Conservation (phyloP, 2,113 vertebrate species). For the Lichenostomus cassidix region DNA sequence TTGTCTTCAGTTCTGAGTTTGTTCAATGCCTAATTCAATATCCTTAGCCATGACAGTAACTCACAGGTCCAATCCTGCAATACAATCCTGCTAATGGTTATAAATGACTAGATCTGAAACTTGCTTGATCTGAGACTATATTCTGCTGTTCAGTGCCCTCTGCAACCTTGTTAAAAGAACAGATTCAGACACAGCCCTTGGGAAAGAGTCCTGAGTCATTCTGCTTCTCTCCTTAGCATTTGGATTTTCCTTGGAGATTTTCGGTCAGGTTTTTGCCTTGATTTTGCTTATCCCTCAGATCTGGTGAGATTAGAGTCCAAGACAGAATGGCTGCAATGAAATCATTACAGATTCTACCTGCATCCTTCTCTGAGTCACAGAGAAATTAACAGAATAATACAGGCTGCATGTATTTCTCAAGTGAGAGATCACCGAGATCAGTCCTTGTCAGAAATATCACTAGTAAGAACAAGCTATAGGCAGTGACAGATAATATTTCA, state of each 20-base stretch:
- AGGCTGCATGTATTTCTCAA: conserved; percentile 24
- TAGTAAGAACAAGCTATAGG: neutral
- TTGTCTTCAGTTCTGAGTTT: neutral
- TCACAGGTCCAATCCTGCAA: neutral
- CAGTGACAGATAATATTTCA: neutral
- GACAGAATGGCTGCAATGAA: conserved; percentile 15
- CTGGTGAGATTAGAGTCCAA: conserved; percentile 15
- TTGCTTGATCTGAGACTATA: neutral
- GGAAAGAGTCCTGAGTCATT: conserved; percentile 14
- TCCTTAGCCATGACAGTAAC: conserved; percentile 4
- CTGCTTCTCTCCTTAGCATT: neutral
- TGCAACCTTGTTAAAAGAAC: neutral
- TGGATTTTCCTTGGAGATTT: conserved; percentile 15
- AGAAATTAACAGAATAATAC: conserved; percentile 29
- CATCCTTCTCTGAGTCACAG: conserved; percentile 33
- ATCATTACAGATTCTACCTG: conserved; percentile 14
- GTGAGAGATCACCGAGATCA: conserved; percentile 22
- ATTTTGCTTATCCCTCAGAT: conserved; percentile 36
- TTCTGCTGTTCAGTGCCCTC: neutral
- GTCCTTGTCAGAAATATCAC: conserved; percentile 8
- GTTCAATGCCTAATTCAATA: conserved; percentile 18
- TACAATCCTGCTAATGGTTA: conserved; percentile 10
- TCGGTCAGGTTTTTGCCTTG: neutral
- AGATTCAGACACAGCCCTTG: neutral
- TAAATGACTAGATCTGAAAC: conserved; percentile 25